These are phyloP conservation scores for Barypeithes pellucidus DNA, from an alignment of 2,888 invertebrate genomes.

Conservation along the genomic window DNA sequence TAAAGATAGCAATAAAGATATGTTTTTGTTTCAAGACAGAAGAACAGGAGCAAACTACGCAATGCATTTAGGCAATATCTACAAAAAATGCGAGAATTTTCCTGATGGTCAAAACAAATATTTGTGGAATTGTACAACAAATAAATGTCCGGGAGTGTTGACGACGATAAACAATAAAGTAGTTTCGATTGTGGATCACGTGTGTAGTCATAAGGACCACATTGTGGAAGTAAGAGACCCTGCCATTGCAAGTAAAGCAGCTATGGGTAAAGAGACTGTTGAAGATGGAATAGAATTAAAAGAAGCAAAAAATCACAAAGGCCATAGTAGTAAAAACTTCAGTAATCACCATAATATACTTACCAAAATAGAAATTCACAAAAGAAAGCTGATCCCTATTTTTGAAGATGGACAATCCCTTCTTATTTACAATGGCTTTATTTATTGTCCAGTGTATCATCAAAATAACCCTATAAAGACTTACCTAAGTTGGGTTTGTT, in stretches of 20 bases:
- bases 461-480: no score
- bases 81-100: background rate
- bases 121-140: background rate
- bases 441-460: background rate
- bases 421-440: conserved; percentile 2
- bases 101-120: background rate
- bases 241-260: background rate
- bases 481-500: background rate
- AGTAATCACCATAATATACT: no score
- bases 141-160: background rate
- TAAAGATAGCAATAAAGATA: background rate
- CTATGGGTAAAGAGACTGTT: background rate
- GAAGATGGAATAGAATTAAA: background rate
- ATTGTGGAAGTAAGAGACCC: background rate
- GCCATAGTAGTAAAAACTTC: no score
- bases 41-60: background rate
- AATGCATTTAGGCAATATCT: conserved; percentile 1
- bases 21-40: background rate
- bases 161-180: background rate
- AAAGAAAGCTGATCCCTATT: background rate
- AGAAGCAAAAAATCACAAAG: no score
- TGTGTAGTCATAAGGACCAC: background rate
- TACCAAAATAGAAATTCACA: background rate
- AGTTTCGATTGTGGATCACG: background rate
- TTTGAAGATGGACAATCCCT: background rate